Conservation (phyloP, 2,113 vertebrate genomes). For the Loxodonta africana region DNA sequence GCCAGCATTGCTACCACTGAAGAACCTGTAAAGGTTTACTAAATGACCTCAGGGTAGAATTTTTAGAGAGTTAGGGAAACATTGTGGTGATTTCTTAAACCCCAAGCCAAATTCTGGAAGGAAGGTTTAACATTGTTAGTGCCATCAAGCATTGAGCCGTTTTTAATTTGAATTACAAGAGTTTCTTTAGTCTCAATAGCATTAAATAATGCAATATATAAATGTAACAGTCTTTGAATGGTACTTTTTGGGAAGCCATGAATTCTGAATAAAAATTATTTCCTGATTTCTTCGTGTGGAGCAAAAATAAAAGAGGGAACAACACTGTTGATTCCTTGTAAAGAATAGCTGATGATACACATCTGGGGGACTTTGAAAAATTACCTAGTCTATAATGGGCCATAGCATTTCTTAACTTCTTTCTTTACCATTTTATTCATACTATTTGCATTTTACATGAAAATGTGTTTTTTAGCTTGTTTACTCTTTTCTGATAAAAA, state of each 20-base stretch:
- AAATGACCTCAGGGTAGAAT: neutral
- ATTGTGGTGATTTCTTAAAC: neutral
- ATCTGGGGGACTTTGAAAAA: neutral
- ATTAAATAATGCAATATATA: constrained; percentile 30
- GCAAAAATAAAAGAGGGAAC: neutral
- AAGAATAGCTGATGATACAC: neutral
- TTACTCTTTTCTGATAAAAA: neutral
- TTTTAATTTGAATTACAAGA: constrained; percentile 23
- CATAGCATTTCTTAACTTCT: neutral
- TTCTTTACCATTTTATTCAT: neutral
- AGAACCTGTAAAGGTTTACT: neutral
- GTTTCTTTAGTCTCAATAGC: neutral
- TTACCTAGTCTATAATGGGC: neutral
- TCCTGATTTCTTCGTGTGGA: neutral
- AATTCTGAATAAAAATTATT: neutral
- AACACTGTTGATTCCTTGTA: neutral
- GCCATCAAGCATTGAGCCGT: neutral
- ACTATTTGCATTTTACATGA: neutral
- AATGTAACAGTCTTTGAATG: neutral
- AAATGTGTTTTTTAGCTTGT: neutral
- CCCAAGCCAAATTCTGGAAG: neutral
- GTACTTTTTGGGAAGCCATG: neutral
- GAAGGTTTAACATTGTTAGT: neutral
- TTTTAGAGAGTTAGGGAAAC: neutral
- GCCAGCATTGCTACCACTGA: neutral